Evolutionary conservation across 2,888 invertebrate genomes (phyloP).

Genomic region (Petrolisthes cinctipes): DNA sequence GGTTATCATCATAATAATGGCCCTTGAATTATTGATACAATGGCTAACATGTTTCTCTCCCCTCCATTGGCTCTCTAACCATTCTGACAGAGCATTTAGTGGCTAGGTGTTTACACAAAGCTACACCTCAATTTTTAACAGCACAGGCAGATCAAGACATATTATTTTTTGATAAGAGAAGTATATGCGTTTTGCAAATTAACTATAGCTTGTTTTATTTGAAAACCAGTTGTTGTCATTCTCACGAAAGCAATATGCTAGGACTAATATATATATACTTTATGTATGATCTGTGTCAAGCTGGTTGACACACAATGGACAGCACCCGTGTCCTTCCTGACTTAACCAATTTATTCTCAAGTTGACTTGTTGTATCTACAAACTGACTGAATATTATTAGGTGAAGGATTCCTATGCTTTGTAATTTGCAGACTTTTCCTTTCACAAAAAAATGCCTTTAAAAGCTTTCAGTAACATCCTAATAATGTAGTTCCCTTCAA

Average conservation of each 20-base stretch:
- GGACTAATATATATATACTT: not conserved
- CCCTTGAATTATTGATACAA: too few relatives aligned
- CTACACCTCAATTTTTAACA: not conserved
- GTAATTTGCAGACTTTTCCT: slow-evolving; percentile 18
- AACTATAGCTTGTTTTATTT: slow-evolving; percentile 16
- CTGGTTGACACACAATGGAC: not conserved
- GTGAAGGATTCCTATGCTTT: slow-evolving; percentile 20
- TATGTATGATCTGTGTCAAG: slow-evolving; percentile 8
- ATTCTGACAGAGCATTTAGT: too few relatives aligned
- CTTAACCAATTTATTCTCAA: slow-evolving; percentile 7
- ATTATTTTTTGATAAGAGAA: not conserved
- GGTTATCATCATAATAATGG: too few relatives aligned
- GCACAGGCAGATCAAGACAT: slow-evolving; percentile 41
- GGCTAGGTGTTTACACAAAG: too few relatives aligned
- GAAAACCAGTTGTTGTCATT: slow-evolving; percentile 6
- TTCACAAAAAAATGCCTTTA: slow-evolving; percentile 16
- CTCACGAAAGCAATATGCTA: not conserved
- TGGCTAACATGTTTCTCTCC: too few relatives aligned
- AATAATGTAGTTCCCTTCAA: slow-evolving; percentile 12
- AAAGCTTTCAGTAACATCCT: slow-evolving; percentile 41
- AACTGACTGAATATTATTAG: slow-evolving; percentile 10
- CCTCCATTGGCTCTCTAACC: too few relatives aligned
- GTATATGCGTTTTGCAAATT: not conserved
- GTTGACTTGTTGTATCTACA: not conserved
- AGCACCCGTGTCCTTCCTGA: not conserved